Evolutionary conservation across 2,113 vertebrate genomes (phyloP).

Genomic region (Podiceps cristatus): DNA sequence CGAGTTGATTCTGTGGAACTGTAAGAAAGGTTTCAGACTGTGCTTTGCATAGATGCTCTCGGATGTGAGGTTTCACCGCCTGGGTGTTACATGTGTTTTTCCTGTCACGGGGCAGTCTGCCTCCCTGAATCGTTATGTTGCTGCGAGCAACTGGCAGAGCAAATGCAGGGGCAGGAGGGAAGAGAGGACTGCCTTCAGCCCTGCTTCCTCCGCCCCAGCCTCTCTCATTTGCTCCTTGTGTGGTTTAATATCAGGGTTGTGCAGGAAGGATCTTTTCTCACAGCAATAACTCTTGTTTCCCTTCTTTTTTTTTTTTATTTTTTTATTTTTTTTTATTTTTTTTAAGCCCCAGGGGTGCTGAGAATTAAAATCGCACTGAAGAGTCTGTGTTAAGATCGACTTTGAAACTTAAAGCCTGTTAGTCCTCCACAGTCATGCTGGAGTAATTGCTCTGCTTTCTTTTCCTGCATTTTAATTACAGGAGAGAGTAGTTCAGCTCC

Average conservation of each 20-base stretch:
- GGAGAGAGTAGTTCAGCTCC: neutral
- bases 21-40: neutral
- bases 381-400: neutral
- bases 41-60: constrained; percentile 1
- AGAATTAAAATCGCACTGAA: rapidly evolving
- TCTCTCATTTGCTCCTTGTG: neutral
- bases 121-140: neutral
- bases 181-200: neutral
- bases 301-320: neutral
- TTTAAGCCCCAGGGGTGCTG: too few relatives aligned
- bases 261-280: neutral
- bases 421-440: neutral
- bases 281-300: neutral
- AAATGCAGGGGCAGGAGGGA: neutral
- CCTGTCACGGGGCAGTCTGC: constrained; percentile 7
- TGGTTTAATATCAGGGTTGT: neutral
- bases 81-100: constrained; percentile 9
- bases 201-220: rapidly evolving
- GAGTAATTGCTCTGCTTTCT: neutral
- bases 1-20: neutral
- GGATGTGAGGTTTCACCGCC: neutral
- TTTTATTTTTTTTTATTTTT: neutral
- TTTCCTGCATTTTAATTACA: neutral
- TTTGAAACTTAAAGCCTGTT: neutral
- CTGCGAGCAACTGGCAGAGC: neutral